These are phyloP conservation scores for Spongilla lacustris DNA, from an alignment of 37 sponge, comb jelly and placozoan species.

Conservation along the genomic window DNA sequence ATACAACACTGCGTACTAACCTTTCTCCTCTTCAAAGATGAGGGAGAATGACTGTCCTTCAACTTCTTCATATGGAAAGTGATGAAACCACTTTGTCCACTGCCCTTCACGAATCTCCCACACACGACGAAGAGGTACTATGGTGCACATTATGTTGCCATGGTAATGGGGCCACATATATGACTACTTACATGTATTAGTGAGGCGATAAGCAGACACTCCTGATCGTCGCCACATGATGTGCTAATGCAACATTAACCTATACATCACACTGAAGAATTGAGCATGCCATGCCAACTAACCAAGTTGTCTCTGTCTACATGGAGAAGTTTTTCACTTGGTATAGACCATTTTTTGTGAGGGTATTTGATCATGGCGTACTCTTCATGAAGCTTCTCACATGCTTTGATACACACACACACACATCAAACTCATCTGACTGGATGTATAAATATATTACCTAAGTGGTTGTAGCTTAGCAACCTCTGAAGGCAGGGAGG, in stretches of 20 bases:
- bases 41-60: conserved; percentile 74
- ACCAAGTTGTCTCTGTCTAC: conserved; percentile 68
- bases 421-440: neutral
- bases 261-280: neutral
- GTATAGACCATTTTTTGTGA: conserved; percentile 33
- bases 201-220: neutral
- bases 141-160: neutral
- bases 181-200: neutral
- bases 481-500: neutral
- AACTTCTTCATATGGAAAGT: conserved; percentile 72
- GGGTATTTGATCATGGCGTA: conserved; percentile 77
- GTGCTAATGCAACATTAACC: neutral
- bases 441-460: neutral
- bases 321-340: conserved; percentile 47
- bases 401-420: neutral
- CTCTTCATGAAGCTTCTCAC: conserved; percentile 32
- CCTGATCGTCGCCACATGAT: neutral
- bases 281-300: neutral
- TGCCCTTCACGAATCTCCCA: conserved; percentile 74
- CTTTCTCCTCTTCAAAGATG: conserved; percentile 66
- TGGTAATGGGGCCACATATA: neutral
- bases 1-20: neutral
- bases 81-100: conserved; percentile 57
- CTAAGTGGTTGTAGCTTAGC: neutral
- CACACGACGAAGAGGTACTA: conserved; percentile 54